Base-by-base conservation (phyloP, 2,888 invertebrate genomes). In the Choreutis nemorana region DNA sequence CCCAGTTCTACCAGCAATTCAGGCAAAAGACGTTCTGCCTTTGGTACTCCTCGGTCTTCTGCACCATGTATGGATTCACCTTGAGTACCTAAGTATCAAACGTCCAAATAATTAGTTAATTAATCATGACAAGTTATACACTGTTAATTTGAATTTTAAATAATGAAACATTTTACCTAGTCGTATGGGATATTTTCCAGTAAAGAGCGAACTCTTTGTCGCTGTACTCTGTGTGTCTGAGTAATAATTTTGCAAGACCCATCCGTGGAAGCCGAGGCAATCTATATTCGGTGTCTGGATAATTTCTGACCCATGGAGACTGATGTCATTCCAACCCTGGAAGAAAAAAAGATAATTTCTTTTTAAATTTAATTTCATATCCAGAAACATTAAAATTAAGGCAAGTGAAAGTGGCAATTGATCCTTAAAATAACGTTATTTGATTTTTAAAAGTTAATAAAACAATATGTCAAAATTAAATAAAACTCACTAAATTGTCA, bases 261-360 rank as follows among this genome's bases (percentile, higher is more conserved):
- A 79, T 2, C 94, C 94, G 50, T 88, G 85, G 60, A 87, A 90
- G 0, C 87, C 93, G 32, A 94, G 55, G 6, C 87, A 85, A 64
- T 94, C 94, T 32, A 94, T 89, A 58, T 94, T 93, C 1, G 92
- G 93, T 0, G 94, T 94, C 32, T 89, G 83, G 47, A 93, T 90
- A 66, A 92, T 88, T 46, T 87, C 79, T 0, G 87, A 87, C 0
- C 94, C 93, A 48, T 91, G 92, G 52, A 90, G 91, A 44, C 91
- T 86, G 6, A 93, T 87, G 58, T 94, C 94, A 50, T 90, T 87
- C 86, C 91, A 92, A 5, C 94, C 94, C 93, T 93, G 60, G 16
- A 61, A 61, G 37, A 39, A 53, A 38, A 42, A 31, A 39, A 28
- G n/a, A n/a, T 2, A 9, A 11, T 24, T 12, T 12, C 8, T n/a